A percentile compares a stretch with the other conserved stretches of the same genome.
These are phyloP conservation scores for Hippocampus barbouri DNA, from an alignment of 2,113 vertebrate species.

Conservation along the genomic window DNA sequence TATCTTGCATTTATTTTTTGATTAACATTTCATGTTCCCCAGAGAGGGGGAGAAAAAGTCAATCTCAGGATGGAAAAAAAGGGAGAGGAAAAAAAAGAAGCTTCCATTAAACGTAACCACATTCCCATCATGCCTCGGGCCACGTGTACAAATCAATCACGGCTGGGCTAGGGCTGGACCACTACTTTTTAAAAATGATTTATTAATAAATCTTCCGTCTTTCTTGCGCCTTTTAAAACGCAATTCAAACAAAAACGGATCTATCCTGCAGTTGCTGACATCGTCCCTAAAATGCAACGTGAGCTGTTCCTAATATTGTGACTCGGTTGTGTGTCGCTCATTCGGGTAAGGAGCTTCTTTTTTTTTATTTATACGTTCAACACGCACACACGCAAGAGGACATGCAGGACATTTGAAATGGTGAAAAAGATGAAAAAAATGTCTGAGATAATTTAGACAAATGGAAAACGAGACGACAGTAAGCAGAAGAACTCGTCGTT, in stretches of 20 bases:
- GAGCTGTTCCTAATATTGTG: not conserved
- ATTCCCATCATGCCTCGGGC: slow-evolving; percentile 6
- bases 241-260: not conserved
- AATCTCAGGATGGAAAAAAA: not conserved
- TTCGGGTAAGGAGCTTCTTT: no score
- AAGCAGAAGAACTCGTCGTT: no score
- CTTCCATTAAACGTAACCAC: slow-evolving; percentile 5
- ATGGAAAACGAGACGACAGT: no score
- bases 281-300: not conserved
- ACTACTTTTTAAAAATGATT: not conserved
- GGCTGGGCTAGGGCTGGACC: not conserved
- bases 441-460: no score
- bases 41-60: not conserved
- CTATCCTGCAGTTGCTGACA: not conserved
- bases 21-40: not conserved
- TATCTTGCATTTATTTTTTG: not conserved
- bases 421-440: no score
- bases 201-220: not conserved
- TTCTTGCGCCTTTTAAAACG: not conserved
- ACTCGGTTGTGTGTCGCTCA: no score
- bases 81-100: not conserved
- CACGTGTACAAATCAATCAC: slow-evolving; percentile 12
- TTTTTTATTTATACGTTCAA: no score
- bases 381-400: no score
- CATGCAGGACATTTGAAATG: no score